phyloP scores from a whole-genome alignment of 1,140 invertebrate species.

The Saccostrea glomerata region DNA sequence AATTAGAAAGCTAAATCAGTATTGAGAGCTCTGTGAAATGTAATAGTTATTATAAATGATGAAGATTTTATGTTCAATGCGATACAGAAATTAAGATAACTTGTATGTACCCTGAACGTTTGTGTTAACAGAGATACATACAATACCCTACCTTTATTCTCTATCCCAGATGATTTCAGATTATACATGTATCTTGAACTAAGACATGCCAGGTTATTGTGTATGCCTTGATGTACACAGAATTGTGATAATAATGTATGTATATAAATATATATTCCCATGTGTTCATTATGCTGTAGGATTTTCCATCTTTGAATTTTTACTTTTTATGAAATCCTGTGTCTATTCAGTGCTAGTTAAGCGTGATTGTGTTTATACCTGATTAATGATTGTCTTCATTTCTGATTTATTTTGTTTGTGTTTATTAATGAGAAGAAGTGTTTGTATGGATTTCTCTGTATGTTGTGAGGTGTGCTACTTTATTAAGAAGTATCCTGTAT shows the following conservation, averaged over 20 bases:
- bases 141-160: too few species aligned
- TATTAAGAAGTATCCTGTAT: neutral
- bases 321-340: constrained; percentile 9
- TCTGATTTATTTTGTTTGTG: neutral
- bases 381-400: neutral
- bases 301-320: neutral
- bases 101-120: too few species aligned
- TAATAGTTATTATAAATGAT: too few species aligned
- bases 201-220: neutral
- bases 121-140: too few species aligned
- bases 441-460: neutral
- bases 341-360: neutral
- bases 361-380: neutral
- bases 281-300: neutral
- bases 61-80: too few species aligned
- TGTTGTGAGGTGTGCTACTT: neutral
- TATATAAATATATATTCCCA: neutral
- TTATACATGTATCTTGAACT: too few species aligned
- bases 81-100: too few species aligned
- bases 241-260: neutral
- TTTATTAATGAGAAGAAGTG: neutral
- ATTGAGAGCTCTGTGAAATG: too few species aligned
- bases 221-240: neutral
- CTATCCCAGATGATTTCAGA: too few species aligned
- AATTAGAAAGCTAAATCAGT: too few species aligned